Evolutionary conservation across 2,888 invertebrate genomes (phyloP), one percentile per base, ranked within the genome.

Genomic region (Isotomurus palustris): DNA sequence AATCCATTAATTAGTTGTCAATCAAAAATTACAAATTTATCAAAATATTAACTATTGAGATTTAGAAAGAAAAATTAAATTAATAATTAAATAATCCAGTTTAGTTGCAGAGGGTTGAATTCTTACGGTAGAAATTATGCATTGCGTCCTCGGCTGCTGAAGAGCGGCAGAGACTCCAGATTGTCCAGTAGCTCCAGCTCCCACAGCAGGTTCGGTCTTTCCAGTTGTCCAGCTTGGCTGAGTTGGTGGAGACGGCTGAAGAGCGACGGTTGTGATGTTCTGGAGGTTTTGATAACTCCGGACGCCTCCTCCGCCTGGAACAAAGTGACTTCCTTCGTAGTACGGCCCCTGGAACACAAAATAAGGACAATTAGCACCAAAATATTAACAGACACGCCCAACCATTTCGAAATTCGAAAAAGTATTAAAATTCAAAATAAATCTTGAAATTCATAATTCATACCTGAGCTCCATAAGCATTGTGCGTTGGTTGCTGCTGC

Each of bases 121-220:
- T 17, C 49, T 54, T 63, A 71, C 72, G 66, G 64, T 68, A 19
- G 69, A 60, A 59, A 71, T 66, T 56, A 68, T 68, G 19, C 71
- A 70, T 21, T 66, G 62, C 21, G 54, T 47, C 32, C 53, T 53
- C 12, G 47, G 52, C 1, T 48, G 62, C 28, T 36, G 29, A 28
- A 40, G 38, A 22, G 6, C 52, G 49, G 50, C 6, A 43, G 29
- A 6, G 43, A 12, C 14, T 52, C 2, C 1, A 36, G 22, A 24
- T 58, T 58, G 4, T 49, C 54, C 8, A 35, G 12, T 25, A 24
- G 32, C 17, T 22, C 8, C 32, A 6, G 40, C 40, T n/a, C n/a
- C n/a, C n/a, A 19, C 40, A 3, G 14, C n/a, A 14, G 24, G n/a
- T 28, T n/a, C 47, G n/a, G n/a, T n/a, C n/a, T n/a, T n/a, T n/a